phyloP scores from a whole-genome alignment of 1,140 invertebrate genomes.

The Zaprionus taronus region DNA sequence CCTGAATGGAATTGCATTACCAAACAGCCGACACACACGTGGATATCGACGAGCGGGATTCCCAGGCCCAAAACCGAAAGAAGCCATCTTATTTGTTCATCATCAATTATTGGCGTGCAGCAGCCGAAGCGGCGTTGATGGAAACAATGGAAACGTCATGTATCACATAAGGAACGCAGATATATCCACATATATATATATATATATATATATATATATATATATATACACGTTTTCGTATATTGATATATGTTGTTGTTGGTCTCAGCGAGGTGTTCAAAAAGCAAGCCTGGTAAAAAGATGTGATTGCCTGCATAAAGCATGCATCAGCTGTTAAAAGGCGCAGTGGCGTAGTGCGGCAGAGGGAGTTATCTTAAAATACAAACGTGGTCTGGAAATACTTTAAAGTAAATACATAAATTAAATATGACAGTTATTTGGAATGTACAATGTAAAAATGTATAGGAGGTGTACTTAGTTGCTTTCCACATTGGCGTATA shows the following conservation, averaged over 20 bases:
- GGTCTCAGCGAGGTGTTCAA: conserved; percentile 18
- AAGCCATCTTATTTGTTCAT: conserved; percentile 82
- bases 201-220: conserved; percentile 1
- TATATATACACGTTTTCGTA: not conserved
- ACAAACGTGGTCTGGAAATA: not conserved
- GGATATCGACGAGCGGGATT: conserved; percentile 46
- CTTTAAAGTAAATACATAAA: not conserved
- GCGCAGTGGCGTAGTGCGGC: not conserved
- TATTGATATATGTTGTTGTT: not conserved
- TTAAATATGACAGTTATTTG: fast-evolving
- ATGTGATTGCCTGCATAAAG: conserved; percentile 49
- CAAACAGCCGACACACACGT: conserved; percentile 54
- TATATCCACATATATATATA: conserved; percentile 28
- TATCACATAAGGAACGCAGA: conserved; percentile 58
- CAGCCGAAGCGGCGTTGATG: conserved; percentile 62
- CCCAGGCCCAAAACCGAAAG: conserved; percentile 66
- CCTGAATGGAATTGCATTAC: conserved; percentile 80
- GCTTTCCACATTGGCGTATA: too few relatives aligned
- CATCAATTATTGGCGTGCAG: conserved; percentile 80
- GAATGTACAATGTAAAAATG: too few relatives aligned
- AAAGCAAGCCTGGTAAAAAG: conserved; percentile 22
- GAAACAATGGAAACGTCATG: conserved; percentile 76
- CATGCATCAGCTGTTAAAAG: conserved; percentile 43
- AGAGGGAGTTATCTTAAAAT: not conserved
- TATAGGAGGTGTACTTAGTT: too few relatives aligned